phyloP scores from a whole-genome alignment of 2,888 invertebrate species.

The Achlya flavicornis region DNA sequence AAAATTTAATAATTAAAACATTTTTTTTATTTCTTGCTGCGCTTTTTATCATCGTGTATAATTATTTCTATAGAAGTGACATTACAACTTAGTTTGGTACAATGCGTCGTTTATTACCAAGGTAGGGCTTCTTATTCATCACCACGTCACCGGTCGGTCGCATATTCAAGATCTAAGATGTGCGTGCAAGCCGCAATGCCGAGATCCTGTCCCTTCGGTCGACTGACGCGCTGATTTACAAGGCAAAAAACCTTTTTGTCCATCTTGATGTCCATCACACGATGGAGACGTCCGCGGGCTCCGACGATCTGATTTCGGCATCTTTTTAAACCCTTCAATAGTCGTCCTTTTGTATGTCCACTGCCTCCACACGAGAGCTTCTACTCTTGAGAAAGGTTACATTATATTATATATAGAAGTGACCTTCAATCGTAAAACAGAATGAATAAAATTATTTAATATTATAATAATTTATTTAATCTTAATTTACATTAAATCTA shows the following conservation, averaged over 20 bases:
- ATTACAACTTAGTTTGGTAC: not conserved
- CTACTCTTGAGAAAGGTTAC: not conserved
- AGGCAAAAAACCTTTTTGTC: slow-evolving; percentile 69
- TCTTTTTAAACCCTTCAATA: slow-evolving; percentile 65
- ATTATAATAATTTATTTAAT: not conserved
- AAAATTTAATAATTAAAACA: too few relatives aligned
- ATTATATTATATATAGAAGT: not conserved
- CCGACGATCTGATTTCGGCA: slow-evolving; percentile 74
- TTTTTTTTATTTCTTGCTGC: too few relatives aligned
- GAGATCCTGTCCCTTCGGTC: slow-evolving; percentile 34
- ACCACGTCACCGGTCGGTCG: slow-evolving; percentile 27
- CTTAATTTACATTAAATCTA: not conserved
- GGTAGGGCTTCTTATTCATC: slow-evolving; percentile 31
- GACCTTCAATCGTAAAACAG: not conserved
- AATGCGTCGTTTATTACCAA: slow-evolving; percentile 8
- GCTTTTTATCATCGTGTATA: too few relatives aligned
- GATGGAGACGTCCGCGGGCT: slow-evolving; percentile 71
- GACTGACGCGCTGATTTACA: slow-evolving; percentile 73
- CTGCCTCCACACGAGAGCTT: slow-evolving; percentile 39
- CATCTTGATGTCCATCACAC: slow-evolving; percentile 57
- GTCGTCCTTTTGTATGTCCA: slow-evolving; percentile 52
- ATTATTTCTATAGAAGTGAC: not conserved
- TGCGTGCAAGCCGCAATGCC: slow-evolving; percentile 47
- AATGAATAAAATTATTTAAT: not conserved
- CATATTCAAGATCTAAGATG: slow-evolving; percentile 37